phyloP scores from a whole-genome alignment of 2,797 vertebrate species.

The Chanos chanos region DNA sequence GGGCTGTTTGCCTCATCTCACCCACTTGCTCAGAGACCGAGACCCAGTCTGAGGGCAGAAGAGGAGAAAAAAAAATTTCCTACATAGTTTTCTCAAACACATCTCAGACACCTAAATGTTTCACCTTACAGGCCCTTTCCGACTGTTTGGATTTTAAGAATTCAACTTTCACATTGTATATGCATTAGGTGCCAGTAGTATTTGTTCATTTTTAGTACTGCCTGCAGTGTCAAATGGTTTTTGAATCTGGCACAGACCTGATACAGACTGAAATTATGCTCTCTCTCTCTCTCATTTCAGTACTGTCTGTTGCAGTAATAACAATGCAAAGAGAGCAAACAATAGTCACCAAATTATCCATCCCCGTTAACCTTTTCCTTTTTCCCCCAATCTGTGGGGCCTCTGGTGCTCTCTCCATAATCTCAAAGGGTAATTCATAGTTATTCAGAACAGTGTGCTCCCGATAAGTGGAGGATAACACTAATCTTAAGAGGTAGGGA shows the following conservation, averaged over 20 bases:
- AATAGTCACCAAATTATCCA: background rate
- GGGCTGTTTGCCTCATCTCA: slow-evolving; percentile 27
- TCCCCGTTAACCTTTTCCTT: background rate
- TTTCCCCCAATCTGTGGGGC: background rate
- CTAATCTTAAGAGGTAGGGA: slow-evolving; percentile 38
- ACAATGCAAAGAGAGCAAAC: slow-evolving; percentile 17
- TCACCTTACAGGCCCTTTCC: no score
- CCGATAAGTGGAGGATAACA: slow-evolving; percentile 40
- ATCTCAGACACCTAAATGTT: no score
- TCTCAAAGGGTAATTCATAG: slow-evolving; percentile 16
- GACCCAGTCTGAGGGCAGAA: background rate
- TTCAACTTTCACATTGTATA: no score
- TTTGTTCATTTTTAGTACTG: no score
- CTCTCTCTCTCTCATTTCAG: no score
- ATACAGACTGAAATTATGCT: no score
- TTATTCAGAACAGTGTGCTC: slow-evolving; percentile 32
- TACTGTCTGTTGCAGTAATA: no score
- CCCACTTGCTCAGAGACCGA: background rate
- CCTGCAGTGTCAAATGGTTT: no score
- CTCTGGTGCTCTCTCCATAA: background rate
- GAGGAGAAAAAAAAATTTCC: background rate
- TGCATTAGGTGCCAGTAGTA: no score
- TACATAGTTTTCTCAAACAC: no score
- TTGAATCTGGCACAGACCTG: no score
- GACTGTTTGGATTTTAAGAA: no score